These are phyloP conservation scores for Pseudopodoces humilis DNA, from an alignment of 2,113 vertebrate species.

Conservation along the genomic window DNA sequence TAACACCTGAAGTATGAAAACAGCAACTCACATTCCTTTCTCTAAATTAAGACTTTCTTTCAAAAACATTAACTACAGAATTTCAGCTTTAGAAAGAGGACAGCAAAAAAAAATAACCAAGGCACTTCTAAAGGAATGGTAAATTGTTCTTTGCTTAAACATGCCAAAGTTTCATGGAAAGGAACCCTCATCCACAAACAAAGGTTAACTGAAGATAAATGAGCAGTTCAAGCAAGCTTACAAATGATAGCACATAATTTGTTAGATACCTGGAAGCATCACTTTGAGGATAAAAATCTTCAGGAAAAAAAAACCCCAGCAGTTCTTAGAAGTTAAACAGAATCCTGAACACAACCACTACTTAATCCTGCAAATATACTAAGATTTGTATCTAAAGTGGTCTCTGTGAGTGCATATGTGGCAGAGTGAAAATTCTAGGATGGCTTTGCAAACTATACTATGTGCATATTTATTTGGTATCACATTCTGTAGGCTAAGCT, in stretches of 20 bases:
- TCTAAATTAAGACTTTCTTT: background rate
- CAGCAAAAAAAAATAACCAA: background rate
- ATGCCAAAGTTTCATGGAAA: background rate
- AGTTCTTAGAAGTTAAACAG: background rate
- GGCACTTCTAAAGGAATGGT: background rate
- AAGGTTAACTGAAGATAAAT: background rate
- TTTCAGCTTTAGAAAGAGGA: background rate
- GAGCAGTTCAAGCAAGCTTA: background rate
- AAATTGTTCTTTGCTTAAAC: background rate
- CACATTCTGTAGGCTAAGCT: background rate
- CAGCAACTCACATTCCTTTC: background rate
- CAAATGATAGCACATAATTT: background rate
- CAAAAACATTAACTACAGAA: background rate
- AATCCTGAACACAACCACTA: background rate
- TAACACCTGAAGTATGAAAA: background rate
- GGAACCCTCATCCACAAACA: background rate
- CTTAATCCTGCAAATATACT: background rate
- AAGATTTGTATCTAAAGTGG: background rate
- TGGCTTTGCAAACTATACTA: background rate
- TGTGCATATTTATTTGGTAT: background rate
- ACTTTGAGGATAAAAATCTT: background rate
- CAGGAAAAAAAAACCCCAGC: background rate
- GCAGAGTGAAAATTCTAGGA: background rate
- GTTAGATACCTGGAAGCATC: background rate
- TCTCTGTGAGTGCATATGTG: rapidly evolving